Evolutionary conservation across 2,888 invertebrate genomes (phyloP).

Genomic region (Frankliniella intonsa): DNA sequence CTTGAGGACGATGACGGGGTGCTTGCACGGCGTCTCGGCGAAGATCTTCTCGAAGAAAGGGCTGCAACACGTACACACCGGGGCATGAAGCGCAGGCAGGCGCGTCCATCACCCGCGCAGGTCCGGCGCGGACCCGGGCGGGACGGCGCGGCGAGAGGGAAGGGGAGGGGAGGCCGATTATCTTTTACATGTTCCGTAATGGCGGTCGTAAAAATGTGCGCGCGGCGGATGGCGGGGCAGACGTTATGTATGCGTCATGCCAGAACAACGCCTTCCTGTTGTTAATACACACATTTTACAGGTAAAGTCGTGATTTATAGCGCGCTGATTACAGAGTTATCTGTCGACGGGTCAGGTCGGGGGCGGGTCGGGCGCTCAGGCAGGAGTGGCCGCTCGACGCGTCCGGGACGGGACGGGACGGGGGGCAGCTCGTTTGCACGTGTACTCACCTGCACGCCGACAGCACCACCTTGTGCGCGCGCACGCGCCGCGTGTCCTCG

Average conservation of each 20-base stretch:
- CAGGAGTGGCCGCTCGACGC: no score
- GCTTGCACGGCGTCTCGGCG: slow-evolving; percentile 87
- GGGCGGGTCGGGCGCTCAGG: background rate
- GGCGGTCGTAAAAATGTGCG: background rate
- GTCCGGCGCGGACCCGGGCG: background rate
- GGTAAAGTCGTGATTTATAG: slow-evolving; percentile 19
- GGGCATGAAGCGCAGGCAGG: background rate
- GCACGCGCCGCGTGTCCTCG: slow-evolving; percentile 69
- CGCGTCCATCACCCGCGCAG: background rate
- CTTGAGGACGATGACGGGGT: slow-evolving; percentile 86
- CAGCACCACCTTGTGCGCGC: slow-evolving; percentile 86
- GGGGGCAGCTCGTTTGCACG: background rate
- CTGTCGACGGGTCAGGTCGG: background rate
- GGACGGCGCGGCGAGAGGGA: background rate
- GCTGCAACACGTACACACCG: slow-evolving; percentile 52
- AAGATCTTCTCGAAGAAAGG: slow-evolving; percentile 86
- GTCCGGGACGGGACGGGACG: background rate
- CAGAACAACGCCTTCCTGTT: slow-evolving; percentile 15
- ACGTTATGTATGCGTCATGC: slow-evolving; percentile 16
- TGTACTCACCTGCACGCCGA: slow-evolving; percentile 61
- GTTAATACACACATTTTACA: slow-evolving; percentile 25
- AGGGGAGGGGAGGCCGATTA: slow-evolving; percentile 14
- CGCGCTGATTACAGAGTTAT: slow-evolving; percentile 15
- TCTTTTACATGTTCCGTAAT: slow-evolving; percentile 25
- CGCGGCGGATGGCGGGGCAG: background rate